Base-by-base conservation (phyloP, 2,888 invertebrate genomes). In the Amphipyra tragopoginis region DNA sequence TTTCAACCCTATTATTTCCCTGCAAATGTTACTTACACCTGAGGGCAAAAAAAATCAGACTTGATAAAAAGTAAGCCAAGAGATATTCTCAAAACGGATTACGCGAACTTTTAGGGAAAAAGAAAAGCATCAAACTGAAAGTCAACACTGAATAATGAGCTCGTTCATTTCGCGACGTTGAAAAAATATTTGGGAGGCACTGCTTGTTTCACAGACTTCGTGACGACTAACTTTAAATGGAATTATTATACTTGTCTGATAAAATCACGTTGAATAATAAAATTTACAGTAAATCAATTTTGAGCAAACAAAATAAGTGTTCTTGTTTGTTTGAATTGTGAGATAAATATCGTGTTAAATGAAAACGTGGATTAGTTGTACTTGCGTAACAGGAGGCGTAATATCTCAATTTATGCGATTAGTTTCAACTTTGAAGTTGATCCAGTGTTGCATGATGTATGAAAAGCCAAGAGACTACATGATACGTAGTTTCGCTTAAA, bases 141-240 rank as follows among this genome's bases (percentile, higher is more conserved):
- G 80, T 80, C 81, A 83, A 82, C 82, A 80, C 77, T 80, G 82
- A 82, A 82, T 83, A 82, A 86, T 85, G 78, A 82, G 77, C 72
- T 72, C 58, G 72, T 79, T 76, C 72, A 75, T 80, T 79, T 73
- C 54, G 52, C 64, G 67, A 61, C 56, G 65, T 45, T 59, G 68
- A 75, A 79, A 78, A 79, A 79, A 79, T 77, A 79, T 77, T 79
- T 74, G 72, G 65, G 49, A 63, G 62, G 39, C 65, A 52, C 64
- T 68, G 65, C 64, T 74, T 77, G 65, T 68, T 72, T 68, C 69
- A 67, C 61, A 58, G 67, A 70, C 55, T 74, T 72, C 43, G 56
- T 63, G 72, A 64, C 61, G 74, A 67, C 71, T 62, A 79, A 79
- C 68, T 79, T 79, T 66, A 79, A 79, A 79, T 79, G 75, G 72